Evolutionary conservation across 2,113 vertebrate genomes (phyloP).

Genomic region (Ginglymostoma cirratum): DNA sequence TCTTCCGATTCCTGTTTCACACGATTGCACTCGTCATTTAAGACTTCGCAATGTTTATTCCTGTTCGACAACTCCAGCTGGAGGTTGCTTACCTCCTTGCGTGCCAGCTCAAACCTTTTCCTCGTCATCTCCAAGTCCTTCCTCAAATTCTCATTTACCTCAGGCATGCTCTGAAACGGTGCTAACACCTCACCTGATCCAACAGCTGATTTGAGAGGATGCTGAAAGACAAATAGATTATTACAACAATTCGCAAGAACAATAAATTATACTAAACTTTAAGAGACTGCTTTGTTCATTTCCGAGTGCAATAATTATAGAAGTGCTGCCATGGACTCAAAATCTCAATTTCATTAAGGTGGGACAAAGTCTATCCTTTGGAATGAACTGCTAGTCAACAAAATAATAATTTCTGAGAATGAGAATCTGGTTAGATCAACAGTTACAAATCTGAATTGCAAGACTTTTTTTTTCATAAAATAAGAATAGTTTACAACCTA

Average conservation of each 20-base stretch:
- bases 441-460: neutral
- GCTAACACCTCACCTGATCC: slow-evolving; percentile 67
- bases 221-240: neutral
- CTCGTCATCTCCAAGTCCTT: slow-evolving; percentile 66
- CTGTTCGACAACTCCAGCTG: slow-evolving; percentile 72
- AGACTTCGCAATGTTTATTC: slow-evolving; percentile 67
- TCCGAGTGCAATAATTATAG: neutral
- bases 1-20: slow-evolving; percentile 75
- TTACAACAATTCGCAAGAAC: neutral
- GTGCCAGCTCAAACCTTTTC: slow-evolving; percentile 60
- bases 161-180: slow-evolving; percentile 42
- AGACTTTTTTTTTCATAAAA: neutral
- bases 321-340: neutral
- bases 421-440: neutral
- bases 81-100: slow-evolving; percentile 65
- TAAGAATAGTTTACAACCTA: neutral
- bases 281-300: neutral
- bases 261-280: neutral
- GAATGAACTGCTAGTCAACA: neutral
- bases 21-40: slow-evolving; percentile 63
- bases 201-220: slow-evolving; percentile 59
- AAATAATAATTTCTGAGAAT: neutral
- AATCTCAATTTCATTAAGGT: neutral
- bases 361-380: neutral
- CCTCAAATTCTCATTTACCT: slow-evolving; percentile 62